These are phyloP conservation scores for Tursiops truncatus DNA, from an alignment of 2,113 vertebrate genomes.

Conservation along the genomic window DNA sequence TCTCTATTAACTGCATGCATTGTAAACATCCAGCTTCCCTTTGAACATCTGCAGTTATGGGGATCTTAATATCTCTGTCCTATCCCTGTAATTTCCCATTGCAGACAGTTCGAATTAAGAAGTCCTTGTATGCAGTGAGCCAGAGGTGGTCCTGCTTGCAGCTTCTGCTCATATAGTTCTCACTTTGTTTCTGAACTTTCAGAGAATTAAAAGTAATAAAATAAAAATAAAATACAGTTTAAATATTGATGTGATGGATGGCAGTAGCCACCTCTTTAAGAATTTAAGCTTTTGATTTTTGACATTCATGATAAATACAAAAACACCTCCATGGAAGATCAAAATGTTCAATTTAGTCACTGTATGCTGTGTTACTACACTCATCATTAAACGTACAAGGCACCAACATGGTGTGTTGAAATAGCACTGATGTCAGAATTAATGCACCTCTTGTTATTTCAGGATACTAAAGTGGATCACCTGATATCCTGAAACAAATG, in stretches of 20 bases:
- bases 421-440: background rate
- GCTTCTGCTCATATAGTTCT: background rate
- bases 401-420: background rate
- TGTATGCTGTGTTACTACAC: background rate
- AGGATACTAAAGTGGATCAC: background rate
- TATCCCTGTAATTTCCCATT: background rate
- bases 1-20: background rate
- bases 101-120: background rate
- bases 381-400: background rate
- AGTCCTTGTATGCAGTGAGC: background rate
- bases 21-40: background rate
- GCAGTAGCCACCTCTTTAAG: background rate
- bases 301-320: background rate
- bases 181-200: background rate
- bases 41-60: background rate
- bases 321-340: background rate
- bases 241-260: background rate
- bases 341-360: background rate
- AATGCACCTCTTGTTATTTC: background rate
- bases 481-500: background rate
- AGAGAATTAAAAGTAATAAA: background rate
- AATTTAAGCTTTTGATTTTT: background rate
- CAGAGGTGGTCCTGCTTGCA: background rate
- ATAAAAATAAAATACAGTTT: background rate
- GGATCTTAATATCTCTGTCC: background rate